phyloP scores from a whole-genome alignment of 2,797 vertebrate species.

The Lophotriccus pileatus region DNA sequence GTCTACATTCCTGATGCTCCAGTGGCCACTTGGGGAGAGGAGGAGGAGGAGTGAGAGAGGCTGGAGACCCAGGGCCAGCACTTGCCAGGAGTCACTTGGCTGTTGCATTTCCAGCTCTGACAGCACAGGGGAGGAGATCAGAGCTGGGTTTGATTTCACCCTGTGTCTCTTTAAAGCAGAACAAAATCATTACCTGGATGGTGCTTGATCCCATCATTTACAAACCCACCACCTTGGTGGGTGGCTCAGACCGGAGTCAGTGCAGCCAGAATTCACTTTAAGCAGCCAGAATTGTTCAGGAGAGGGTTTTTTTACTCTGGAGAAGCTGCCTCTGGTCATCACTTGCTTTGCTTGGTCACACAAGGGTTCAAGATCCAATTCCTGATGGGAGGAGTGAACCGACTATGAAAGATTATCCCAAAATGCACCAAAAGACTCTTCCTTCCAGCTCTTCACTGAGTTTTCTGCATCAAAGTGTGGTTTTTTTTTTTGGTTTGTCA shows the following conservation, averaged over 20 bases:
- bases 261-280: neutral
- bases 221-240: accelerated
- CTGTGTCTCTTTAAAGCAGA: neutral
- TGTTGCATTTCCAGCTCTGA: neutral
- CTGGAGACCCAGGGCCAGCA: neutral
- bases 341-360: neutral
- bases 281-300: neutral
- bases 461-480: neutral
- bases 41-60: neutral
- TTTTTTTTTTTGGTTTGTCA: neutral
- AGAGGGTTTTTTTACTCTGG: neutral
- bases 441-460: neutral
- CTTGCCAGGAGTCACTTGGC: neutral
- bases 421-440: neutral
- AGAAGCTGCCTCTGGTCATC: neutral
- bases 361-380: neutral
- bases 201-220: accelerated
- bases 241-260: neutral
- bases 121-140: neutral
- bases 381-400: neutral
- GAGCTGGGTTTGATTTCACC: neutral
- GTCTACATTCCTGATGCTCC: neutral
- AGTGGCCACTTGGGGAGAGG: neutral
- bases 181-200: accelerated
- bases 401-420: neutral